Evolutionary conservation across 2,797 vertebrate species (phyloP).

Genomic region (Meriones psammophilus): DNA sequence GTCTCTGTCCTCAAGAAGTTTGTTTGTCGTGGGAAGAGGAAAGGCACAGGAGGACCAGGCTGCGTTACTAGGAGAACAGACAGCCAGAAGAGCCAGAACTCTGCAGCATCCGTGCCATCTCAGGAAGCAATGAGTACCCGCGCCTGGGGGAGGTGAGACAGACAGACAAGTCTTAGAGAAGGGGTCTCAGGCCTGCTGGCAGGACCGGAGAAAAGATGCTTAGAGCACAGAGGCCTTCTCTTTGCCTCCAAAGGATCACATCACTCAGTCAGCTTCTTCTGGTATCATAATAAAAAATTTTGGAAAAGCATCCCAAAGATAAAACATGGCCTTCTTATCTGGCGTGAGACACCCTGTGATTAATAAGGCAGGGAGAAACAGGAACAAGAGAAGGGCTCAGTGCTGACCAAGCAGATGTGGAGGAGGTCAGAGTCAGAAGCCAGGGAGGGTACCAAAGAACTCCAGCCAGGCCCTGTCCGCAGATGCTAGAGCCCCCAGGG

Average conservation of each 20-base stretch:
- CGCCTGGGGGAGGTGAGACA: neutral
- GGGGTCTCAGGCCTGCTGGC: neutral
- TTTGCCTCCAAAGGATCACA: neutral
- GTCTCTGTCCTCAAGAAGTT: neutral
- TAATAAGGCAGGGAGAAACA: neutral
- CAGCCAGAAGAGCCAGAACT: neutral
- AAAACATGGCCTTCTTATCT: neutral
- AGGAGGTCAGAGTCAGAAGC: neutral
- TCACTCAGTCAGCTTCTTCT: constrained; percentile 17
- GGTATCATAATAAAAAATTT: neutral
- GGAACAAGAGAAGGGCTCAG: neutral
- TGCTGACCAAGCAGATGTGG: neutral
- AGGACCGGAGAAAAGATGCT: neutral
- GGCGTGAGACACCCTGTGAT: neutral
- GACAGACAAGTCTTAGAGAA: neutral
- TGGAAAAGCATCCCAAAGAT: neutral
- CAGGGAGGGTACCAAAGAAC: neutral
- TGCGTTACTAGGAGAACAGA: neutral
- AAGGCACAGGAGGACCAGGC: neutral
- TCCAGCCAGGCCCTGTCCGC: neutral
- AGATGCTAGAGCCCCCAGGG: neutral
- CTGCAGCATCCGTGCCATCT: neutral
- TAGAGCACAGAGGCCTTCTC: neutral
- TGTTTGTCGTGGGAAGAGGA: neutral
- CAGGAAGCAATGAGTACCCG: neutral